Base-by-base conservation (phyloP, 2,113 vertebrate genomes). In the Psittacula cyanocephala region DNA sequence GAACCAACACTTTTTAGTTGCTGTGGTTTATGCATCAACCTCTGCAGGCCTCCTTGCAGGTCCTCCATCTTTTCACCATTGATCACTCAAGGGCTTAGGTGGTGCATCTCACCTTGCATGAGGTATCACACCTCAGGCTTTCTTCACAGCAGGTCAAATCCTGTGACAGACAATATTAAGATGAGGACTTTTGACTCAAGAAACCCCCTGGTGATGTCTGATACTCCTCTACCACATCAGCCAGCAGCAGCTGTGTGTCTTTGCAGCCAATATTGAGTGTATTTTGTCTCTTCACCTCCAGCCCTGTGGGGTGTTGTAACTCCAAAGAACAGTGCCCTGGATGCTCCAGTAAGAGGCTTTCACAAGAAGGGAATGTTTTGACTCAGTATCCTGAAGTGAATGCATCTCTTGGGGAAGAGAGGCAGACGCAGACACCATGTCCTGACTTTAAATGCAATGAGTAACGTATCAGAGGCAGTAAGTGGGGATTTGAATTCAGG, bases 401-500 rank as follows among this genome's bases (percentile, higher is more conserved):
- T 10, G 11, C 62, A 24, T 79, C 81, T 77, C 60, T 20, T 29
- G 69, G 55, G 60, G 55, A 46, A 71, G 31, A 50, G 68, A 91
- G 50, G 55, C 7, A 46, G 86, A 67, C 74, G 39, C 69, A 63
- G 23, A 19, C 79, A 11, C 53, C n/a, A 17, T 55, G 88, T 49
- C 75, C 79, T 79, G 86, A 37, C 93, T 94, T 69, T 46, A 69
- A 79, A 88, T n/a, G 69, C 83, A 67, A 63, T 25, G 71, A 92
- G 81, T 62, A 81, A 84, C 85, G 88, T 49, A 50, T 62, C 78
- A 37, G 84, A 91, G 93, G 81, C 0, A 7, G n/a, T 60, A 69
- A 90, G 78, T 87, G 81, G 77, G 86, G 79, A 86, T 91, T 85
- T 77, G 91, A 89, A 94, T 92, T 69, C 70, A 12, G 88, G 79